Percentiles rank a stretch among this genome's conserved stretches.
These are phyloP conservation scores for Drosophila lacertosa DNA, from an alignment of 1,140 invertebrate genomes.

Conservation along the genomic window DNA sequence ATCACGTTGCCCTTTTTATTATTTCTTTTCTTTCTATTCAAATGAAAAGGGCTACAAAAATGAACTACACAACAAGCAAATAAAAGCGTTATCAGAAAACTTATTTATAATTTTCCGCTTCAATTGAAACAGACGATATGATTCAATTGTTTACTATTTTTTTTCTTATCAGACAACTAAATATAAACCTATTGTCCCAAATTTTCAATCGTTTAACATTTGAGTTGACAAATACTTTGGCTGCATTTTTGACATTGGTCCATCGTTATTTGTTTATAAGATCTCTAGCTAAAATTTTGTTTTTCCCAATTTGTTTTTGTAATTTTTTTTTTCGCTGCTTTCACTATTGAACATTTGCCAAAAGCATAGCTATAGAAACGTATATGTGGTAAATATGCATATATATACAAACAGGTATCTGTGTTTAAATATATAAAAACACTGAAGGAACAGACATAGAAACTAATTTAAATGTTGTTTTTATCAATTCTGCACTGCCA, in stretches of 20 bases:
- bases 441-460: constrained; percentile 27
- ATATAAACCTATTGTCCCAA: background rate
- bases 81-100: constrained; percentile 1
- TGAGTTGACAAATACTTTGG: constrained; percentile 18
- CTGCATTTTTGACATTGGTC: constrained; percentile 69
- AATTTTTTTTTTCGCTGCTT: constrained; percentile 6
- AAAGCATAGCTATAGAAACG: constrained; percentile 23
- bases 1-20: too few relatives aligned
- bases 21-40: too few relatives aligned
- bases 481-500: constrained; percentile 27
- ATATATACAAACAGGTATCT: constrained; percentile 11
- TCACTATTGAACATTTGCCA: constrained; percentile 64
- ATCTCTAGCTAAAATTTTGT: constrained; percentile 18
- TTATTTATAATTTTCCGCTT: background rate
- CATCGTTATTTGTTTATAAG: constrained; percentile 45
- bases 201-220: background rate
- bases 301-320: constrained; percentile 33
- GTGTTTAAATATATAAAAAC: constrained; percentile 25
- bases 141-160: background rate
- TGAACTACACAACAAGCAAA: background rate
- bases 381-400: background rate
- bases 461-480: background rate
- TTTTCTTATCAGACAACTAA: constrained; percentile 18
- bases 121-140: background rate
- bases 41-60: background rate